Base-by-base conservation (phyloP, 2,888 invertebrate genomes). In the Unio delphinus region DNA sequence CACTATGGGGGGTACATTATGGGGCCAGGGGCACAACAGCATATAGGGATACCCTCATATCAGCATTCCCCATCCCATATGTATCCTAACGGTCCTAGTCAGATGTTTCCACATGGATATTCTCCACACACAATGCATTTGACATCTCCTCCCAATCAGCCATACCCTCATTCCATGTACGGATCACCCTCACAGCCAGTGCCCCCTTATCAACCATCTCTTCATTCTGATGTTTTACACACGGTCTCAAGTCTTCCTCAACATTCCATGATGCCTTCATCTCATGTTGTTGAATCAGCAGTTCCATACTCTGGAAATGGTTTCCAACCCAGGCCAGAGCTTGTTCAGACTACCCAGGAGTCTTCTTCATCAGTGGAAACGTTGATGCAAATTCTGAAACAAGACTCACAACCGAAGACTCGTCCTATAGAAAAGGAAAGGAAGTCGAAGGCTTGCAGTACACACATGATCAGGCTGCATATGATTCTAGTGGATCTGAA, bases 1-100 rank as follows among this genome's bases (percentile, higher is more conserved):
- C 75, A 78, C 63, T 79, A 75, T 68, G 75, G 75, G n/a, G 75
- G 77, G 64, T 77, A 77, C 61, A 72, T 76, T 23, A 68, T 76
- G 74, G 76, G 71, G 17, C 74, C 73, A n/a, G 58, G 59, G 34
- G 61, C 69, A 15, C 69, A 67, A 65, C 74, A 73, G 30, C 67
- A 67, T 59, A 63, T 75, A 20, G 70, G 76, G n/a, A 70, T 75
- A 1, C 81, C 81, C 3, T 69, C 70, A 26, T 64, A 72, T 4
- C 76, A 76, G 61, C 76, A 73, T 6, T 74, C 59, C 45, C 67
- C 74, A 17, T 56, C 62, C 15, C 45, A 45, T 45, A 71, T 74
- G 23, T 74, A 77, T 61, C 54, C 69, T 15, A 45, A 15, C 15
- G 45, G 45, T 15, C 45, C 45, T 45, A 15, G 45, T 45, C 45